Conservation (phyloP, 2,888 invertebrate species). For the Trileptium ribeirensis region DNA sequence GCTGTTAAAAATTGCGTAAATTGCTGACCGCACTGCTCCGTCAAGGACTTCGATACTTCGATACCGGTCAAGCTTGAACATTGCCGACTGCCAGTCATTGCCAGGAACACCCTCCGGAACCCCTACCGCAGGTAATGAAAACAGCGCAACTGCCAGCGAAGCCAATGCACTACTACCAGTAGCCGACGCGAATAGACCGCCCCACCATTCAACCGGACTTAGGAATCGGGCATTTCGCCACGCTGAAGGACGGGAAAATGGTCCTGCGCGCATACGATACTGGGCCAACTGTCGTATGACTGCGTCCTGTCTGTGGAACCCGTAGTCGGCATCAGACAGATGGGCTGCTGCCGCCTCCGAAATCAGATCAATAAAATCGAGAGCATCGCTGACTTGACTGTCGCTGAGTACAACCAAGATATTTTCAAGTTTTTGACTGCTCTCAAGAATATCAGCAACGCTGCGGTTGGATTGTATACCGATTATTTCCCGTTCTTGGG, state of each 20-base stretch:
- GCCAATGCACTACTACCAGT: background rate
- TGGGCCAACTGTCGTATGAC: background rate
- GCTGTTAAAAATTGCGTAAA: no score
- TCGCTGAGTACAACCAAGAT: background rate
- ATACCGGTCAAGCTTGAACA: no score
- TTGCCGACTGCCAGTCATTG: no score
- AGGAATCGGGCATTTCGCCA: background rate
- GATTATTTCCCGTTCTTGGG: no score
- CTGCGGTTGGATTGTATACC: no score
- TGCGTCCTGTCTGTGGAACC: background rate
- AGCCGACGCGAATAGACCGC: background rate
- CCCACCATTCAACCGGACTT: background rate
- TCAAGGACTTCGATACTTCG: no score
- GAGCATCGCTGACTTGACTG: background rate
- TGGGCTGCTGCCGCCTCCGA: no score
- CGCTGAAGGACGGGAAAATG: background rate
- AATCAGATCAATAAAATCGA: slow-evolving; percentile 10
- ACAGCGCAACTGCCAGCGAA: background rate
- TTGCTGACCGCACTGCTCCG: no score
- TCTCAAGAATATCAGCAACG: no score
- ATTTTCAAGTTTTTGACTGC: no score
- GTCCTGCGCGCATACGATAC: background rate
- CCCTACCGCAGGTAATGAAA: background rate
- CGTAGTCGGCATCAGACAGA: no score
- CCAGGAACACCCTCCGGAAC: background rate